These are phyloP conservation scores for Anthoscopus minutus DNA, from an alignment of 2,113 vertebrate genomes.

Conservation along the genomic window DNA sequence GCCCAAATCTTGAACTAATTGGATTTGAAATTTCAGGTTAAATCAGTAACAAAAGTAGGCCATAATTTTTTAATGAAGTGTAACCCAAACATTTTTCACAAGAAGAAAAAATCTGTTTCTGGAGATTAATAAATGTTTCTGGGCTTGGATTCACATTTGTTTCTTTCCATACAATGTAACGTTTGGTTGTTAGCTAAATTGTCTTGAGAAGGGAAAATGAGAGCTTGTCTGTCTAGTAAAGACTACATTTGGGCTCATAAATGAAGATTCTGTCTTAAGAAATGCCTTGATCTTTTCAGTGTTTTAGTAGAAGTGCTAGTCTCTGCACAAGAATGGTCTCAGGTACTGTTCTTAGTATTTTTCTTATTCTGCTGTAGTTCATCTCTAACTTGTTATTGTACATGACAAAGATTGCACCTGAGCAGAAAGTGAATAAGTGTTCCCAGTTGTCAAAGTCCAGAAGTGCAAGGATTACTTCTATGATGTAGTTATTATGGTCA, in stretches of 20 bases:
- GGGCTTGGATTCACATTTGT: background rate
- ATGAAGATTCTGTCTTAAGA: background rate
- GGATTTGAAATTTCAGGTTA: background rate
- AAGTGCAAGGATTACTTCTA: background rate
- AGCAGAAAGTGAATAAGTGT: slow-evolving; percentile 29
- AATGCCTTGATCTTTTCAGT: background rate
- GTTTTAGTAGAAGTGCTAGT: background rate
- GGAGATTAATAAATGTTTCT: background rate
- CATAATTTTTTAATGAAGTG: background rate
- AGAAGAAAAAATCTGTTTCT: background rate
- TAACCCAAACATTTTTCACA: background rate
- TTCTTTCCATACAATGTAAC: background rate
- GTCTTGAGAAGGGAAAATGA: background rate
- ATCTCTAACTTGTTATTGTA: slow-evolving; percentile 15
- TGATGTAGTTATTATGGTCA: slow-evolving; percentile 34
- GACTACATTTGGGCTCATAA: background rate
- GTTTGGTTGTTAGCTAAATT: background rate
- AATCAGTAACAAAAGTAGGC: background rate
- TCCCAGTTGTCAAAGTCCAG: background rate
- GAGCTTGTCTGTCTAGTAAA: background rate
- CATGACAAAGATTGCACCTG: slow-evolving; percentile 10
- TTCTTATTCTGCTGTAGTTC: background rate
- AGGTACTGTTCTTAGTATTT: background rate
- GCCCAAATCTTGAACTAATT: background rate
- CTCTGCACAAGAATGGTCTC: background rate